Evolutionary conservation across 2,113 vertebrate species (phyloP), one percentile per base, ranked within the genome.

Genomic region (Anser brachyrhynchus): DNA sequence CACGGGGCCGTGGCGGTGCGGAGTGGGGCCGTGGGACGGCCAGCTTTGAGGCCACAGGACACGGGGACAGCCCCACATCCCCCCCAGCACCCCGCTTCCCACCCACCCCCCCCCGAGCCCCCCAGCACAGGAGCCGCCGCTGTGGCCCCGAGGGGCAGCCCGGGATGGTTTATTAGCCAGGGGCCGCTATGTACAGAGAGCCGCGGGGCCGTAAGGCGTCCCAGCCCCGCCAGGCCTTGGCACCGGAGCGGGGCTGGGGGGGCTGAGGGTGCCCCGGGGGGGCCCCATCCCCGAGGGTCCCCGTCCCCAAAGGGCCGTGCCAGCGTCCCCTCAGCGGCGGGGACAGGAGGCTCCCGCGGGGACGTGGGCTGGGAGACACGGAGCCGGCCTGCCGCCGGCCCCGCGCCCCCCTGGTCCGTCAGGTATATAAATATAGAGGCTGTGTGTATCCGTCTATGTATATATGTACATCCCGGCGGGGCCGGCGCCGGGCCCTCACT

Each of bases 351-450:
- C 64, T 28, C 29, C 3, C 8, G 35, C 21, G 1, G 81, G 82
- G 41, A 31, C 2, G 26, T 41, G 37, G 25, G 62, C 19, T 22
- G 72, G 31, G 72, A 44, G 55, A 44, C 55, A 3, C 6, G 14
- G 54, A 58, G 54, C 49, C 7, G 3, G 52, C 8, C 0, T 10
- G 29, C 46, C 5, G 2, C 57, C 3, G 4, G 14, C 69, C 77
- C 43, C 19, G 6, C 37, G 9, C 29, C 43, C 67, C 81, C 85
- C 75, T 28, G 73, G 71, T 92, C 94, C 61, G n/a, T 79, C 6
- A 76, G 0, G 74, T 94, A 67, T 97, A 97, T 97, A 98, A 98
- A 98, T 96, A 97, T 91, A 97, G 93, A 97, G 91, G 95, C 92
- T 93, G 86, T 95, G 39, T 76, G 75, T 90, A 54, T 89, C 69